Evolutionary conservation across 2,113 vertebrate genomes (phyloP), one percentile per base, ranked within the genome.

Genomic region (Bufo gargarizans): DNA sequence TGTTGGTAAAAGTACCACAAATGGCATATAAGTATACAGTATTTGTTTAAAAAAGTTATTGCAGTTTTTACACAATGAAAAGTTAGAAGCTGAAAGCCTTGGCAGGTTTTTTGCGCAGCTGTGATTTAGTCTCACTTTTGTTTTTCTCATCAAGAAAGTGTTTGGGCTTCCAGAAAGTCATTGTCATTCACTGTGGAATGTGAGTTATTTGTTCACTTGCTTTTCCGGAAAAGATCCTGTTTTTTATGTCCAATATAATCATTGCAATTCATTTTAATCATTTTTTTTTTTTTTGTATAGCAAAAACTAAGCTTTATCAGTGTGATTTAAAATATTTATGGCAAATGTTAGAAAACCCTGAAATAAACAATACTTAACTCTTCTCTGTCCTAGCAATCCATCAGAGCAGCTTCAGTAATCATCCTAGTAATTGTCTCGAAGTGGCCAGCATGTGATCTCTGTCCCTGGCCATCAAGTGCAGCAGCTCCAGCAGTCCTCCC

Each of bases 71-170:
- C 56, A 81, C 53, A 81, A 58, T 67, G 53, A 17, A 79, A 87
- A 53, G 17, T 82, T 82, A 65, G 78, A 59, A 81, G 77, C 78
- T 82, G 78, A 74, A 80, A 81, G 20, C 78, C 9, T 87, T 59
- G 67, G 65, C 78, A 82, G 65, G 55, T 87, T 87, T 47, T 58
- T 47, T 56, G 22, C 82, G 53, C 86, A 87, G 63, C 86, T 87
- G 77, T 79, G 76, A 69, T 63, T 72, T 71, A 81, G 86, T 74
- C 65, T 43, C 56, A 82, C 33, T 49, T 82, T 87, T 87, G 77
- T 87, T 87, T 87, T 87, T 87, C 77, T 82, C 65, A 87, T 87
- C 53, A 87, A 59, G 20, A 69, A 87, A 87, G 78, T 72, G 65
- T 74, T 58, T 81, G 22, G 49, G 19, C 20, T 79, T 82, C 78